phyloP scores from a whole-genome alignment of 2,113 vertebrate genomes.

The Xyrauchen texanus region DNA sequence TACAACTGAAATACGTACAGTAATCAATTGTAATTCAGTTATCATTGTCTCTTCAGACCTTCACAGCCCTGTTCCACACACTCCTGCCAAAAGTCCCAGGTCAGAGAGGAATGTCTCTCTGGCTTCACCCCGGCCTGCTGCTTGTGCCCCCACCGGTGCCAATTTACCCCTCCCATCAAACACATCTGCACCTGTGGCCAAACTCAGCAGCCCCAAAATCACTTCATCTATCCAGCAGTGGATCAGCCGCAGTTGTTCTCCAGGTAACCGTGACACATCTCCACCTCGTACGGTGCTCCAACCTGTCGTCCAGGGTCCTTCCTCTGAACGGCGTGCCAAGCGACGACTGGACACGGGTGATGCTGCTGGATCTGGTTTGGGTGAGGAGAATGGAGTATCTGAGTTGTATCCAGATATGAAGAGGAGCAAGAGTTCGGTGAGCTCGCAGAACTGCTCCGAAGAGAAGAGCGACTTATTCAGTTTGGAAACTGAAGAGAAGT shows the following conservation, averaged over 20 bases:
- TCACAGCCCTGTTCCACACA: slow-evolving; percentile 61
- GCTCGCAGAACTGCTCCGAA: slow-evolving; percentile 67
- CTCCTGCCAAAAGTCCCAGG: slow-evolving; percentile 79
- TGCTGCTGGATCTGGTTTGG: slow-evolving; percentile 65
- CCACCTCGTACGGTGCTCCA: slow-evolving; percentile 76
- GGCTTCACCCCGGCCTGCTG: slow-evolving; percentile 79
- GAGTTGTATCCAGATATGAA: slow-evolving; percentile 79
- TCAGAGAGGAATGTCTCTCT: slow-evolving; percentile 56
- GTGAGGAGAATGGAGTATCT: slow-evolving; percentile 74
- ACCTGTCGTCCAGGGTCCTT: slow-evolving; percentile 68
- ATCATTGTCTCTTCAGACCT: slow-evolving; percentile 40
- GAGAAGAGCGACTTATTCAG: slow-evolving; percentile 29
- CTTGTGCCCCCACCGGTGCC: slow-evolving; percentile 81
- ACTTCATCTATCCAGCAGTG: slow-evolving; percentile 82
- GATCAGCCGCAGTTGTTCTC: slow-evolving; percentile 75
- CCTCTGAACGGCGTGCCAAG: slow-evolving; percentile 80
- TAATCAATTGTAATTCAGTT: too few species aligned
- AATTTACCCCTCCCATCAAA: slow-evolving; percentile 84
- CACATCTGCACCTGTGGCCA: slow-evolving; percentile 70
- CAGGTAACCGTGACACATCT: slow-evolving; percentile 55
- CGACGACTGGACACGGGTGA: slow-evolving; percentile 83
- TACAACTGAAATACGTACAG: too few species aligned
- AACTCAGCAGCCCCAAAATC: slow-evolving; percentile 53
- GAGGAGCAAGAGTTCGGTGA: slow-evolving; percentile 69
- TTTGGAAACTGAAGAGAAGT: too few species aligned